Percentiles rank a stretch among this genome's conserved stretches.
Conservation (phyloP, 30 jellyfish, hydroid and myxozoan species). For the Morbakka virulenta region DNA sequence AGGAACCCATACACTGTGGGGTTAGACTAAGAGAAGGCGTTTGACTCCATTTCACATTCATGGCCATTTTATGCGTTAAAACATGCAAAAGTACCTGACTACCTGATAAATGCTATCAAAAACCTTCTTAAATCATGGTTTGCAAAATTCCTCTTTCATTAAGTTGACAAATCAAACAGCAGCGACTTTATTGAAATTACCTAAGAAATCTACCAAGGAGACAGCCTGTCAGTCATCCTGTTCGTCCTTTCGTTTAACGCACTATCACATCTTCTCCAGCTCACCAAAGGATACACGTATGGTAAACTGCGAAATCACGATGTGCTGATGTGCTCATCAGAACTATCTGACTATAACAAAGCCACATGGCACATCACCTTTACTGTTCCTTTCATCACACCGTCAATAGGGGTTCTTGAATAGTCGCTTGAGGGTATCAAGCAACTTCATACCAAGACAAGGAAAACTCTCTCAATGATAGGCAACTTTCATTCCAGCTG, state of each 20-base stretch:
- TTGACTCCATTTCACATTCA: background rate
- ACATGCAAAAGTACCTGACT: background rate
- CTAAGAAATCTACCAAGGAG: background rate
- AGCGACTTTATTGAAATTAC: background rate
- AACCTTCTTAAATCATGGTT: background rate
- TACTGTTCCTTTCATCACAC: no score
- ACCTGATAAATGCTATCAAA: background rate
- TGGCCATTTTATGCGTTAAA: background rate
- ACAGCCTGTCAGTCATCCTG: background rate
- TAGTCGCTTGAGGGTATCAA: no score
- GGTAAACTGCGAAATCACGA: no score
- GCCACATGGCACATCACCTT: no score
- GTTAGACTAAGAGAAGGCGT: no score
- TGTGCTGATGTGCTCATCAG: no score
- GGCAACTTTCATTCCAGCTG: no score
- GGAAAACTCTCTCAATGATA: no score
- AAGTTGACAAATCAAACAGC: background rate
- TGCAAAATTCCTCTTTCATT: background rate
- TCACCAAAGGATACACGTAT: background rate
- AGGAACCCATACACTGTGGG: no score
- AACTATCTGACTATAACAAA: no score
- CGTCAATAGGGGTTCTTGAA: no score
- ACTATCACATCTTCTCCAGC: background rate
- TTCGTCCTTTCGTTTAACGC: background rate
- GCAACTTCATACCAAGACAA: no score